phyloP scores from a whole-genome alignment of 2,113 vertebrate species.

The Gymnocephalus cernua region DNA sequence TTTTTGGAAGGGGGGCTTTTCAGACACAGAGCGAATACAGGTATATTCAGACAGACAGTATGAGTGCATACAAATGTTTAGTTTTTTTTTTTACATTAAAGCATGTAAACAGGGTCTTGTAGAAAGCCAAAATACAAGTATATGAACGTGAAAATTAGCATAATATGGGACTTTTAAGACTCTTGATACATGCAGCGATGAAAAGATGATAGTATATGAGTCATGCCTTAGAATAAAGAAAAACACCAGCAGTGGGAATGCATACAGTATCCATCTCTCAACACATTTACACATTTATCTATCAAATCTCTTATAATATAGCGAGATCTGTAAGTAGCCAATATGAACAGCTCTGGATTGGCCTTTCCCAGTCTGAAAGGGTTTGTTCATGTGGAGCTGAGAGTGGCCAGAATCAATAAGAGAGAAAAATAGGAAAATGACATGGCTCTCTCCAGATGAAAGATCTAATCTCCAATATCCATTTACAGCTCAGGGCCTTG shows the following conservation, averaged over 20 bases:
- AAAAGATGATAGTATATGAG: conserved; percentile 11
- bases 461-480: conserved; percentile 88
- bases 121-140: too few species aligned
- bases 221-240: conserved; percentile 24
- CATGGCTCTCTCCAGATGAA: conserved; percentile 86
- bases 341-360: conserved; percentile 71
- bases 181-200: conserved; percentile 5
- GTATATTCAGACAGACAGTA: too few species aligned
- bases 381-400: conserved; percentile 83
- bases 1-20: too few species aligned
- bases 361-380: conserved; percentile 73
- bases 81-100: too few species aligned
- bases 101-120: too few species aligned
- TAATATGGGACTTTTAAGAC: neutral
- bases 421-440: conserved; percentile 87
- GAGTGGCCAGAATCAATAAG: conserved; percentile 86
- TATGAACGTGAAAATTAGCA: too few species aligned
- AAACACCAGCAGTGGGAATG: conserved; percentile 33
- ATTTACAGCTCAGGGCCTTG: conserved; percentile 84
- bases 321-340: conserved; percentile 67
- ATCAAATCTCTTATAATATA: conserved; percentile 56
- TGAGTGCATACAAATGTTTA: too few species aligned
- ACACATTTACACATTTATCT: conserved; percentile 58
- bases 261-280: conserved; percentile 41
- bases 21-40: too few species aligned